Evolutionary conservation across 2,888 invertebrate species (phyloP), one percentile per base, ranked within the genome.

Genomic region (Thymelicus lineola): DNA sequence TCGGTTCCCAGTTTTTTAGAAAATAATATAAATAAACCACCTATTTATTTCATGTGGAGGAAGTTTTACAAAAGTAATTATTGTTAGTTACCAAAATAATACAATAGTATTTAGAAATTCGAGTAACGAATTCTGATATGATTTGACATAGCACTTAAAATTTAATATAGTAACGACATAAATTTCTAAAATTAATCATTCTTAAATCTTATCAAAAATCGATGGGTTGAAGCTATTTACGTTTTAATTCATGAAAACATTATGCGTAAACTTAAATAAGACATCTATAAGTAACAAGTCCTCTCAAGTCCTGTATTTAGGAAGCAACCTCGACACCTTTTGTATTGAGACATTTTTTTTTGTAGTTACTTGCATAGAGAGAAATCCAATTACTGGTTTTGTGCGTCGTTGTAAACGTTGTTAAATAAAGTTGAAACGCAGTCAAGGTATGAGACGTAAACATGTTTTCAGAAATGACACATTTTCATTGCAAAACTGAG

Each of bases 201-300:
- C 72, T 72, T 72, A 73, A 59, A 73, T 55, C 72, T 75, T 73
- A 59, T 71, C 66, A 64, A 72, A 71, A 73, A 74, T 75, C 76
- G 75, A 77, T 78, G 75, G 77, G 76, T 63, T 71, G 73, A 59
- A 59, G 69, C 55, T 68, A 66, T 57, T 58, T 20, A n/a, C 36
- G 5, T 48, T 48, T 48, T 35, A 48, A 58, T 50, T 53, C 20
- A 12, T 60, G 12, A 50, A 66, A 36, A 50, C 20, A 66, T 59
- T 60, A 66, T 66, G 59, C 60, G 42, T 38, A 7, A 63, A 20
- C 36, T 14, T 53, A 63, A 63, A 63, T 14, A 53, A 53, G 20
- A 53, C 53, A 1, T 53, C 12, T 20, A 53, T 5, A 15, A 50
- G 15, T 15, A 7, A 50, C 80, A 80, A n/a, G n/a, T n/a, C n/a